Base-by-base conservation (phyloP, 2,888 invertebrate genomes). In the Nomada ferruginata region DNA sequence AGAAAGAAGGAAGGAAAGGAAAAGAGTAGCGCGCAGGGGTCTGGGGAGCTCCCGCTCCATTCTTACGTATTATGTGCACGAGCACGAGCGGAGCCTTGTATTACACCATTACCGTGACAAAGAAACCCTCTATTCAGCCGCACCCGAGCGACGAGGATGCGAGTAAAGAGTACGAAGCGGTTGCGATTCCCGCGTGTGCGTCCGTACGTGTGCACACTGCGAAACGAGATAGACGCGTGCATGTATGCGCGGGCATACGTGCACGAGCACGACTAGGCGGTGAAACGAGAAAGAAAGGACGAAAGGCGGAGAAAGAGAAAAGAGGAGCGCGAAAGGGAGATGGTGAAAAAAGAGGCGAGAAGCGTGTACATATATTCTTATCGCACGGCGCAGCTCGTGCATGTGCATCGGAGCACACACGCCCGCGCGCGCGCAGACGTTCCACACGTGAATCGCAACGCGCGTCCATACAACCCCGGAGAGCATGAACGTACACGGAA, bases 51-150 rank as follows among this genome's bases (percentile, higher is more conserved):
- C 82, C 82, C 81, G 82, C 73, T 83, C 66, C 83, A 85, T 89
- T 90, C 89, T 89, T 87, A 84, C 79, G 79, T 86, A 85, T 89
- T 87, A 85, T 82, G 86, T 82, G 81, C 82, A 83, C 83, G 83
- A 78, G 83, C 84, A 76, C 79, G 76, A 76, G 70, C 78, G 26
- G 64, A 70, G 81, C 72, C 74, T 84, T 76, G 84, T 87, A 87
- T 89, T 90, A 89, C 90, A 85, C 86, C 85, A 89, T 87, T 89
- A 82, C 86, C 79, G 71, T 59, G 87, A 89, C 89, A 75, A 86
- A 82, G 89, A 90, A 81, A 57, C 69, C 47, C 81, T 68, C 81
- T 85, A 84, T 84, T 85, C 78, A 78, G 53, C 55, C 63, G 71
- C 63, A 61, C 60, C 42, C 47, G 76, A 57, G 20, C 60, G 73